Percentiles rank a stretch among this genome's conserved stretches.
Evolutionary conservation across 2,888 invertebrate genomes (phyloP).

Genomic region (Pachliopta kotzebuea): DNA sequence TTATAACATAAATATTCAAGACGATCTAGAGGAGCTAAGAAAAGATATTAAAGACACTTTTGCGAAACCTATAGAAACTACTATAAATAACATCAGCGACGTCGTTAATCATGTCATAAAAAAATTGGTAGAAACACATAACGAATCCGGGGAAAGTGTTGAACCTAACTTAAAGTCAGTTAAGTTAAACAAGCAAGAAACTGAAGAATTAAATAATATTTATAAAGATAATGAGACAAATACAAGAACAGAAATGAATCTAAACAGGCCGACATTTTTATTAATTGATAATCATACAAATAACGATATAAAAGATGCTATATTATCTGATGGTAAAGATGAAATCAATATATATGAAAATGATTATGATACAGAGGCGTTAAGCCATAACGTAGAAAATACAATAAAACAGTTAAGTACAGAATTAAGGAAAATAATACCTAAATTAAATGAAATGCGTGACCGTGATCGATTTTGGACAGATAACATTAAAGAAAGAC

Average conservation of each 20-base stretch:
- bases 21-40: constrained; percentile 70
- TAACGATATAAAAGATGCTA: constrained; percentile 78
- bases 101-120: constrained; percentile 76
- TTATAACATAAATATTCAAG: constrained; percentile 72
- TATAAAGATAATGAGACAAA: constrained; percentile 66
- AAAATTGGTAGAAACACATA: constrained; percentile 67
- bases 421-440: constrained; percentile 72
- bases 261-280: constrained; percentile 73
- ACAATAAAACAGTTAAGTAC: constrained; percentile 73
- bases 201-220: constrained; percentile 48
- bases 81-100: constrained; percentile 75
- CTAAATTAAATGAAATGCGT: constrained; percentile 73
- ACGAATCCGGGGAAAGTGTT: constrained; percentile 47
- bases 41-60: constrained; percentile 75
- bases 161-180: constrained; percentile 36
- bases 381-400: constrained; percentile 67
- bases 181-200: constrained; percentile 37
- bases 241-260: constrained; percentile 63
- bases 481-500: constrained; percentile 47
- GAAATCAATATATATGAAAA: constrained; percentile 65
- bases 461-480: constrained; percentile 67
- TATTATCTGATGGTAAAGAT: constrained; percentile 81
- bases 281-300: constrained; percentile 61
- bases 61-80: constrained; percentile 73
- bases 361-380: constrained; percentile 64